Evolutionary conservation across 1,140 invertebrate genomes (phyloP), one percentile per base, ranked within the genome.

Genomic region (Halictus rubicundus): DNA sequence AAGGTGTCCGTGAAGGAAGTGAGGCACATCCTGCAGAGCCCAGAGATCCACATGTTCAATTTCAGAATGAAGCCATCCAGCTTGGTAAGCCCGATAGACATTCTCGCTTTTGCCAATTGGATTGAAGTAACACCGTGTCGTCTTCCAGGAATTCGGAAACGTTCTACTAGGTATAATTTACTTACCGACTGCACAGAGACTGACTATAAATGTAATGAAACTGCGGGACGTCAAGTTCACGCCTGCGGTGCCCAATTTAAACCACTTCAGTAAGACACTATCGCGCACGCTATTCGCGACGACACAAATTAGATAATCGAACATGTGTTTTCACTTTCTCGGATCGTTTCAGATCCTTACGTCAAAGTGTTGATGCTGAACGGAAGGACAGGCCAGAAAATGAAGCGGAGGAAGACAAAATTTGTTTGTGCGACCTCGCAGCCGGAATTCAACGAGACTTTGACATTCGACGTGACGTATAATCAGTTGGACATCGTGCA

Each of bases 391-490:
- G 94, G 94, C 0, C 92, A 93, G 61, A 90, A 93, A 23, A 87
- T 94, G n/a, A 94, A 94, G 69, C 94, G 94, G 85, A 94, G 93
- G 52, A 95, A 94, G 88, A 94, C 94, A 0, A 89, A 90, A 57
- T 81, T 88, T 7, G 80, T 91, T 23, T 73, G 49, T 5, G 89
- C 88, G 0, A 87, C 87, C 4, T 79, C 83, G 23, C 91, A 93
- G 25, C 91, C 93, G 10, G 91, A 93, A 42, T 94, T 94, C 72
- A 94, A 94, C 74, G 94, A 94, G 79, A 93, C 91, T 8, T 77
- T 95, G 2, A 94, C 93, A 9, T 95, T 95, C 83, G 94, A 94
- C 87, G 82, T 95, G 6, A 87, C 91, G 42, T 82, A 81, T 16
- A 83, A 88, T 64, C 94, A 95, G 80, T 88, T 95, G 68, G 93